phyloP scores from a whole-genome alignment of 2,113 vertebrate genomes.

The Nannospalax galili region DNA sequence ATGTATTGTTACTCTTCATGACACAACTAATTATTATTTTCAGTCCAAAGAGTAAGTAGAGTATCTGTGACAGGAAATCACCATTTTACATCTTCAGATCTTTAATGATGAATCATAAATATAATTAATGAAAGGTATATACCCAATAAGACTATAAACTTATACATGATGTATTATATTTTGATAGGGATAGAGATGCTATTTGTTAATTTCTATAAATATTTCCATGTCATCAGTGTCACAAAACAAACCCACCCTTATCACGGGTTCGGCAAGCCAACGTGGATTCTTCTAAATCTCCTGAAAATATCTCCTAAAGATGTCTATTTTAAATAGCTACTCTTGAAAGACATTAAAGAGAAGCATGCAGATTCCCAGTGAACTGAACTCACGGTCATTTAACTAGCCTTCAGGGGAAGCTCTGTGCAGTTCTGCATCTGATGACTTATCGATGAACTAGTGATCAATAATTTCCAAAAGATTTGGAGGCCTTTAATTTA shows the following conservation, averaged over 20 bases:
- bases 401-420: neutral
- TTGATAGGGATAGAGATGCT: neutral
- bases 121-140: neutral
- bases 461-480: neutral
- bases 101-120: neutral
- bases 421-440: neutral
- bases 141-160: neutral
- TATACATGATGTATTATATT: neutral
- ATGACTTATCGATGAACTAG: neutral
- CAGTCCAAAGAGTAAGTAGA: neutral
- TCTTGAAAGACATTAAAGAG: neutral
- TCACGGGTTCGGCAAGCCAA: neutral
- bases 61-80: neutral
- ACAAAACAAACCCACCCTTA: neutral
- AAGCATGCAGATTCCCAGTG: neutral
- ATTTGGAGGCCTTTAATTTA: neutral
- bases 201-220: neutral
- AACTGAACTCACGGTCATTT: neutral
- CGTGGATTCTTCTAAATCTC: neutral
- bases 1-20: neutral
- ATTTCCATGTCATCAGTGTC: neutral
- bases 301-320: neutral
- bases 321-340: neutral
- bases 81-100: neutral
- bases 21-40: neutral